Base-by-base conservation (phyloP, 1,140 invertebrate genomes). In the Apis cerana region DNA sequence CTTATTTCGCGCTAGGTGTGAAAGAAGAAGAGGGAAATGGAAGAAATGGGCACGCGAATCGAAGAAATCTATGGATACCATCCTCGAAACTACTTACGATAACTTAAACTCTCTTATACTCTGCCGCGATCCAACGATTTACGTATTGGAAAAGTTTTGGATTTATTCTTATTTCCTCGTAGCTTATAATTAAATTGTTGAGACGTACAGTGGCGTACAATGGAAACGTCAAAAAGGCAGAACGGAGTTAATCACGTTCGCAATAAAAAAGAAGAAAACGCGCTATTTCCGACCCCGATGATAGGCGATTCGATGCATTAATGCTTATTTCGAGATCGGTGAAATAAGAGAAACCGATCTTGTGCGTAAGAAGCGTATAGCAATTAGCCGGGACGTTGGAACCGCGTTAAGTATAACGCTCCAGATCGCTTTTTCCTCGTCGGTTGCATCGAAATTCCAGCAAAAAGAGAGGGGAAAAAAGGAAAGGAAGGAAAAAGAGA, bases 351-450 rank as follows among this genome's bases (percentile, higher is more conserved):
- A 69, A 72, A 72, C 59, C n/a, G n/a, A 70, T 21, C 43, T 7
- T 11, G 17, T 17, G 21, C 56, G 33, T 56, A 21, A 9, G n/a
- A 54, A 33, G n/a, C 48, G 75, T 54, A 43, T 65, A 43, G 70
- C 65, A 74, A 80, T 74, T 52, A 80, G 23, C 27, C 33, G 68
- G 52, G 54, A 64, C 52, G n/a, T 11, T 74, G 15, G 10, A 4
- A 59, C 15, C 23, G 54, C 54, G 65, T 54, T 33, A 56, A 50
- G 33, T 48, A 58, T 48, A 48, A 50, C 33, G 33, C 52, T 58
- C 11, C 21, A 3, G n/a, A 10, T 54, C 43, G n/a, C 17, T 61
- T 72, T 80, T 80, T 74, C 21, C 48, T 9, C 1, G 19, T 1
- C 23, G 21, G 21, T 62, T 48, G 27, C 17, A 54, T 33, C 17